A percentile compares a stretch with the other conserved stretches of the same genome.
These are phyloP conservation scores for Trissolcus brochymenae DNA, from an alignment of 2,888 invertebrate species.

Conservation along the genomic window DNA sequence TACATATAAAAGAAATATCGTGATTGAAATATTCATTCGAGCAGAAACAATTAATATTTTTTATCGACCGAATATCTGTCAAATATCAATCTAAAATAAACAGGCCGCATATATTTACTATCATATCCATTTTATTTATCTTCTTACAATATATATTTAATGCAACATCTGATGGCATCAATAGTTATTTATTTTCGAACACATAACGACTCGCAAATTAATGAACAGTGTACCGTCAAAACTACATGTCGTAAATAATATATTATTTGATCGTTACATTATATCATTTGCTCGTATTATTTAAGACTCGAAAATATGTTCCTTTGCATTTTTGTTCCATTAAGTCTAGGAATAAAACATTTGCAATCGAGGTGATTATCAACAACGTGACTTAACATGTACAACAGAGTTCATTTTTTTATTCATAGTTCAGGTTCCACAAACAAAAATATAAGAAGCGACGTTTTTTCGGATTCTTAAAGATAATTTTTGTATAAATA, in stretches of 20 bases:
- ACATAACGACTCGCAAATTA: conserved; percentile 57
- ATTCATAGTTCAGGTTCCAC: conserved; percentile 27
- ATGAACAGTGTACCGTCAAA: conserved; percentile 50
- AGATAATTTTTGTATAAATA: conserved; percentile 43
- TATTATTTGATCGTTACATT: conserved; percentile 25
- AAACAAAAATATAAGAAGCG: conserved; percentile 55
- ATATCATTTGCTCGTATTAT: conserved; percentile 25
- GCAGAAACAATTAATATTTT: too few relatives aligned
- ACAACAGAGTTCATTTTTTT: conserved; percentile 34
- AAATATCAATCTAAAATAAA: conserved; percentile 7
- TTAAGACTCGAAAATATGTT: conserved; percentile 12
- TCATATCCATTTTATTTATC: conserved; percentile 53
- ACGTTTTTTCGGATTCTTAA: conserved; percentile 49
- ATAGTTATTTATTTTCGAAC: conserved; percentile 55
- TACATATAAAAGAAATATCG: too few relatives aligned
- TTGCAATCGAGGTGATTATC: conserved; percentile 51
- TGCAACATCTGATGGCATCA: conserved; percentile 54
- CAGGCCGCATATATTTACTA: conserved; percentile 20
- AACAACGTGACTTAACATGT: conserved; percentile 56
- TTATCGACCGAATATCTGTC: too few relatives aligned
- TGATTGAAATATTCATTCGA: too few relatives aligned
- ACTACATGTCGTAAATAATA: conserved; percentile 49
- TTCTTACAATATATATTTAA: conserved; percentile 51
- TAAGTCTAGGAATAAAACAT: conserved; percentile 46
- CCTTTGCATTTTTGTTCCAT: conserved; percentile 25